Evolutionary conservation across 64 coral and sea anemone genomes (phyloP).

Genomic region (Montipora sp.): DNA sequence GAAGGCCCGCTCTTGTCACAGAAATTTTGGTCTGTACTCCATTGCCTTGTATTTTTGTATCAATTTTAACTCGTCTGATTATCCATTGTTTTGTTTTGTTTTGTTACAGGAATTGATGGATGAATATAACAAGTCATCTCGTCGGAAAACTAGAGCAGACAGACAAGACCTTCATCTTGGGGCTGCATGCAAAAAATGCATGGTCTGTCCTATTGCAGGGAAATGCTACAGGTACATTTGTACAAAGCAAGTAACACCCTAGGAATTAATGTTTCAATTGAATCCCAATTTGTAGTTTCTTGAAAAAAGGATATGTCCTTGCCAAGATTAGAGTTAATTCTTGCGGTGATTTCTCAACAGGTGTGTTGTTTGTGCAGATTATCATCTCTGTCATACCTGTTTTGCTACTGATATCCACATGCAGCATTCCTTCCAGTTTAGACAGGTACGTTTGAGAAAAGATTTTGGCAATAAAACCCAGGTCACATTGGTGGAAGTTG

Average conservation of each 20-base stretch:
- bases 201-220: conserved; percentile 85
- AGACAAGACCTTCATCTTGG: conserved; percentile 96
- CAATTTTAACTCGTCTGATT: neutral
- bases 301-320: neutral
- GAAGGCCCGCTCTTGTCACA: too few relatives aligned
- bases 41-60: neutral
- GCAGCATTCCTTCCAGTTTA: conserved; percentile 92
- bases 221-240: conserved; percentile 89
- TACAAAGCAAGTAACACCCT: too few relatives aligned
- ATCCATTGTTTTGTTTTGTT: neutral
- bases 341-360: conserved; percentile 20
- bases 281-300: neutral
- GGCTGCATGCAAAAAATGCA: conserved; percentile 82
- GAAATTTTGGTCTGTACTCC: too few relatives aligned
- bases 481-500: too few relatives aligned
- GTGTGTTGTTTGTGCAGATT: conserved; percentile 94
- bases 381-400: conserved; percentile 93
- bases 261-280: too few relatives aligned
- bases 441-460: conserved; percentile 69
- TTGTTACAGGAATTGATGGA: conserved; percentile 78
- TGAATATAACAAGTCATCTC: conserved; percentile 84
- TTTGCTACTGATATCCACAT: conserved; percentile 87
- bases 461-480: too few relatives aligned
- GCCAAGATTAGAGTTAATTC: neutral
- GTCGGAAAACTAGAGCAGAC: conserved; percentile 87